Evolutionary conservation across 1,140 invertebrate species (phyloP), one percentile per base, ranked within the genome.

Genomic region (Bombus turneri): DNA sequence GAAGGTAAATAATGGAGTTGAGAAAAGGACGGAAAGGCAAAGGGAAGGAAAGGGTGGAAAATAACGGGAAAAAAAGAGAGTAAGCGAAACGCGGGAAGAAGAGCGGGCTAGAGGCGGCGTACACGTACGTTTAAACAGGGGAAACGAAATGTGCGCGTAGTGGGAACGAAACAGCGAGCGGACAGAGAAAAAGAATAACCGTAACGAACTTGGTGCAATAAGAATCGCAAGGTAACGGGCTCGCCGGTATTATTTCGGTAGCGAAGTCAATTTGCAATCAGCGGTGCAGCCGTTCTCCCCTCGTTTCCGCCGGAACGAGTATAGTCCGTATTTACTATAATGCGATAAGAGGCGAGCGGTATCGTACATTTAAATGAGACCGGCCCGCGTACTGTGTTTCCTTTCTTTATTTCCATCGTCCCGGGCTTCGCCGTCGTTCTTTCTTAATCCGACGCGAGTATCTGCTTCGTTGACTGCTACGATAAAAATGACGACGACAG

Each of bases 231-330:
- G 90, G 90, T 88, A 86, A 88, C 88, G 80, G 72, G 81, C 72
- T 62, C 84, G 66, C 79, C 64, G 79, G 90, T 92, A 90, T 92
- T 92, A 93, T 93, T 92, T 92, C 91, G 88, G 90, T 87, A 90
- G 91, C 86, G 89, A 92, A 94, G 92, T 93, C 93, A 94, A 94
- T 94, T 94, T 94, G 92, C 91, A 94, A 94, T 94, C 93, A 94
- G 91, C 88, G 83, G 82, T 74, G 89, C 90, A 81, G 86, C 88
- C 87, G 88, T 85, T 91, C 87, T 77, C 82, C 86, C 82, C 81
- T 88, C 84, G 81, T 79, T 81, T 88, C 86, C 75, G 43, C 53
- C 86, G 87, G 90, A 85, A 92, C 89, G 87, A 91, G 85, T 86
- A 83, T 74, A 92, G 88, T 90, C 87, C 89, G 92, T 93, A 94